phyloP scores from a whole-genome alignment of 2,797 vertebrate species.

The Typhlichthys eigenmanni region DNA sequence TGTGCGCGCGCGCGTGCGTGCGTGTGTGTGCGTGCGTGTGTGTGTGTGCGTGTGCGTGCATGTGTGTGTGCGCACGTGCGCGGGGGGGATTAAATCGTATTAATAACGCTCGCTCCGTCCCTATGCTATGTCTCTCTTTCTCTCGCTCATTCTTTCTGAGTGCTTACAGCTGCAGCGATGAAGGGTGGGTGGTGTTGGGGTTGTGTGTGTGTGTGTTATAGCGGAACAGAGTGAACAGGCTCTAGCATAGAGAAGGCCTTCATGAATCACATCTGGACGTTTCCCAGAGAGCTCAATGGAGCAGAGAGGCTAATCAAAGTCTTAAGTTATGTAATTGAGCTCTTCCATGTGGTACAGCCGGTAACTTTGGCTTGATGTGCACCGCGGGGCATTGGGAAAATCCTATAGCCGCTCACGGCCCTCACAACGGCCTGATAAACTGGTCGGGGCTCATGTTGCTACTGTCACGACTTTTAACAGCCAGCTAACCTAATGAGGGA shows the following conservation, averaged over 20 bases:
- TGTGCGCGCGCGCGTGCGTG: too few relatives aligned
- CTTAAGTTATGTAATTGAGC: constrained; percentile 76
- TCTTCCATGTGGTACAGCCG: constrained; percentile 70
- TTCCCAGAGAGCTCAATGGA: constrained; percentile 70
- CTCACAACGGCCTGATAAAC: constrained; percentile 22
- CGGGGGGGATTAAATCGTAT: constrained; percentile 57
- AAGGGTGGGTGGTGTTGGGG: constrained; percentile 9
- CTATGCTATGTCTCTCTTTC: constrained; percentile 8
- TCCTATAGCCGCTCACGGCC: constrained; percentile 46
- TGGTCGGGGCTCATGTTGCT: constrained; percentile 30
- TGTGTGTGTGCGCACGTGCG: neutral
- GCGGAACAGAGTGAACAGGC: constrained; percentile 63
- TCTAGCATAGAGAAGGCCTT: constrained; percentile 66
- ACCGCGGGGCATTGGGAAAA: constrained; percentile 52
- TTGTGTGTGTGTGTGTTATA: constrained; percentile 18
- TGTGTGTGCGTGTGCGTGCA: too few relatives aligned
- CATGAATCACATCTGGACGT: constrained; percentile 76
- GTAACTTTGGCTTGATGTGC: constrained; percentile 50
- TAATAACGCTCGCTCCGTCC: constrained; percentile 61
- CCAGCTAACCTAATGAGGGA: constrained; percentile 20
- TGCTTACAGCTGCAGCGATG: constrained; percentile 71
- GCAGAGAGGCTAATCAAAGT: constrained; percentile 71
- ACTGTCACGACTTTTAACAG: constrained; percentile 37
- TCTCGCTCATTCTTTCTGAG: constrained; percentile 55
- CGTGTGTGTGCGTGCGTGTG: constrained; percentile 7